Conservation (phyloP, 92 coral and sea anemone genomes). For the Epizoanthus illoricatus region DNA sequence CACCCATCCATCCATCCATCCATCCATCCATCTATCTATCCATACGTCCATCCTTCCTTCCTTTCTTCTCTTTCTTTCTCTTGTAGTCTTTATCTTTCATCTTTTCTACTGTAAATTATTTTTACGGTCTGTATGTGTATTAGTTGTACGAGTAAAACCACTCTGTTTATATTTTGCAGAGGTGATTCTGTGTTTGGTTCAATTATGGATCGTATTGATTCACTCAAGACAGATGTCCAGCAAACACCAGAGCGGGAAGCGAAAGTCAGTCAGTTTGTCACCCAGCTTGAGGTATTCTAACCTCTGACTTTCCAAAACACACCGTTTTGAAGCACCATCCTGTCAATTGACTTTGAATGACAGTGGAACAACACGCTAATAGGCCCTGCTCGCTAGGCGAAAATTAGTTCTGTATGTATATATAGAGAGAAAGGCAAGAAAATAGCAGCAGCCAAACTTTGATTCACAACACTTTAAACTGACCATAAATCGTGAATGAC, state of each 20-base stretch:
- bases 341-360: too few species aligned
- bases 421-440: too few species aligned
- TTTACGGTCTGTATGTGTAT: not conserved
- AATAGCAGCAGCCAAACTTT: too few species aligned
- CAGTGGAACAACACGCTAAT: too few species aligned
- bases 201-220: constrained; percentile 73
- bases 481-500: too few species aligned
- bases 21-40: too few species aligned
- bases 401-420: too few species aligned
- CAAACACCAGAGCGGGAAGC: constrained; percentile 69
- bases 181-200: constrained; percentile 78
- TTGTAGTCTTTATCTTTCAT: not conserved
- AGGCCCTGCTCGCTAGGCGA: too few species aligned
- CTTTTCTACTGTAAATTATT: not conserved
- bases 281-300: constrained; percentile 69
- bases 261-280: constrained; percentile 61
- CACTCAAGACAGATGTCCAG: constrained; percentile 59
- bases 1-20: too few species aligned
- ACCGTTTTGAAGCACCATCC: not conserved
- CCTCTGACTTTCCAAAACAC: not conserved
- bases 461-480: too few species aligned
- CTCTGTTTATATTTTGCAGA: constrained; percentile 45
- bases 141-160: not conserved
- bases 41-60: too few species aligned
- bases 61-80: not conserved